Evolutionary conservation across 35 echinoderm and acorn worm genomes (phyloP).

Genomic region (Apostichopus californicus): DNA sequence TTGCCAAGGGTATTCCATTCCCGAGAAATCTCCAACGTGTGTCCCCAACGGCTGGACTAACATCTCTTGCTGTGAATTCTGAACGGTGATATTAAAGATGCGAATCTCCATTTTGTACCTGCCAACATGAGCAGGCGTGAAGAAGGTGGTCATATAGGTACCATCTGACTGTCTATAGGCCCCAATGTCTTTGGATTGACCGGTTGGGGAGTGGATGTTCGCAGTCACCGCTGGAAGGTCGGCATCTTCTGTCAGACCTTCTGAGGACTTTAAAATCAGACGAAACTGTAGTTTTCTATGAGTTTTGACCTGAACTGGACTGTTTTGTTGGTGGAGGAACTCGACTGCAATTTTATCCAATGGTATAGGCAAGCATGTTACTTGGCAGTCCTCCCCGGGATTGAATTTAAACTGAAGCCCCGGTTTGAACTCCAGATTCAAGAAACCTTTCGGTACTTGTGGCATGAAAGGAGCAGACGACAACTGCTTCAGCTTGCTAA

Average conservation of each 20-base stretch:
- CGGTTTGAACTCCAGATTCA: conserved; percentile 48
- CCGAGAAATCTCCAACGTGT: background rate
- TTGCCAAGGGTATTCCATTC: conserved; percentile 45
- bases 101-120: conserved; percentile 53
- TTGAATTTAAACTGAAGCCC: conserved; percentile 31
- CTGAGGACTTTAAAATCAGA: background rate
- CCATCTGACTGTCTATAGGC: conserved; percentile 49
- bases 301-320: conserved; percentile 46
- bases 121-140: conserved; percentile 47
- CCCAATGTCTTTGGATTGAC: conserved; percentile 30
- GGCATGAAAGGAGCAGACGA: background rate
- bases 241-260: conserved; percentile 8
- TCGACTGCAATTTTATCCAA: conserved; percentile 27
- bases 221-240: conserved; percentile 38
- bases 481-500: conserved; percentile 27
- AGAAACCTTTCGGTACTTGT: conserved; percentile 15
- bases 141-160: conserved; percentile 36
- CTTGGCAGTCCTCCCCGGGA: background rate
- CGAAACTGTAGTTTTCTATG: conserved; percentile 43
- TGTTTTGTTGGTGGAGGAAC: conserved; percentile 4
- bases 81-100: conserved; percentile 41
- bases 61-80: conserved; percentile 45
- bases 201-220: conserved; percentile 43
- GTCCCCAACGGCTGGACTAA: conserved; percentile 25
- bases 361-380: conserved; percentile 22